Evolutionary conservation across 35 echinoderm and acorn worm species (phyloP).

Genomic region (Ophioderma brevispina): DNA sequence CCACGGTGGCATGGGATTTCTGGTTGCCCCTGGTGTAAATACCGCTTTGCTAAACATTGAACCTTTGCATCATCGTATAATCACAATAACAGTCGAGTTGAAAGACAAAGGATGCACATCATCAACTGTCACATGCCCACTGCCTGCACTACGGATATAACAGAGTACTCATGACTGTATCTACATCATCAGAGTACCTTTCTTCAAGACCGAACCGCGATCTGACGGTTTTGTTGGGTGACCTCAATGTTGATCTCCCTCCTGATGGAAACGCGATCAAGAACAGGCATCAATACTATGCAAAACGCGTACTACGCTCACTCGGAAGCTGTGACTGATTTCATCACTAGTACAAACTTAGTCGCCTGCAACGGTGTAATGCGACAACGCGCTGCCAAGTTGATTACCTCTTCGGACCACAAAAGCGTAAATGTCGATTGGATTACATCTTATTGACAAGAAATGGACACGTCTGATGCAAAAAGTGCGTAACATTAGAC

Average conservation of each 20-base stretch:
- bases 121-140: conserved; percentile 37
- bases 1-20: conserved; percentile 27
- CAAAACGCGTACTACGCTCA: conserved; percentile 18
- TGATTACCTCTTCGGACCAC: conserved; percentile 13
- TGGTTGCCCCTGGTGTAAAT: conserved; percentile 4
- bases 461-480: conserved; percentile 43
- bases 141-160: conserved; percentile 13
- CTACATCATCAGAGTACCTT: conserved; percentile 22
- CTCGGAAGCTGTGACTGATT: conserved; percentile 13
- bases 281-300: conserved; percentile 16
- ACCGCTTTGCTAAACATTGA: conserved; percentile 7
- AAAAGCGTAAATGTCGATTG: conserved; percentile 26
- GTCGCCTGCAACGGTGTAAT: conserved; percentile 38
- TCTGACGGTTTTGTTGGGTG: conserved; percentile 10
- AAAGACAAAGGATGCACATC: conserved; percentile 11
- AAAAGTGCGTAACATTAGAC: conserved; percentile 33
- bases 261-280: conserved; percentile 14
- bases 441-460: conserved; percentile 37
- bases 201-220: conserved; percentile 14
- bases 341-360: conserved; percentile 21
- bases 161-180: conserved; percentile 22
- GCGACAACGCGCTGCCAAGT: conserved; percentile 3
- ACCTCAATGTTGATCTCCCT: conserved; percentile 33
- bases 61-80: conserved; percentile 27
- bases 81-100: conserved; percentile 11